phyloP scores from a whole-genome alignment of 2,797 vertebrate genomes.

The Myoxocephalus aenaeus region DNA sequence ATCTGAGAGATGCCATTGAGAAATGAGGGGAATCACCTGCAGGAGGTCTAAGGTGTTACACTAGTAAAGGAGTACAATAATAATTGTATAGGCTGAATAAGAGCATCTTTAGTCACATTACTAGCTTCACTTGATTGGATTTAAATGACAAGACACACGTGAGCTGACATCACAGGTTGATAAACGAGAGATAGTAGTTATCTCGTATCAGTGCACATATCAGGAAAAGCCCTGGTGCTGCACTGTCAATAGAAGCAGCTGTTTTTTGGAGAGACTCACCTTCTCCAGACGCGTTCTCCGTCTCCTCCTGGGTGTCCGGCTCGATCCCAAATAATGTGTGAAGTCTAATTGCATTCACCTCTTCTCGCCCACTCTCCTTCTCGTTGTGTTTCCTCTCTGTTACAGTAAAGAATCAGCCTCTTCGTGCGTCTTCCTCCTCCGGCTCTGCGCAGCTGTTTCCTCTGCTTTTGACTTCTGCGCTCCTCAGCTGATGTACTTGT shows the following conservation, averaged over 20 bases:
- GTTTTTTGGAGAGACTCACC: constrained; percentile 55
- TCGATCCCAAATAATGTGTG: neutral
- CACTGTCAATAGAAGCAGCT: constrained; percentile 1
- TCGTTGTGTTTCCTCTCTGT: neutral
- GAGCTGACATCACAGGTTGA: constrained; percentile 30
- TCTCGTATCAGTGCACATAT: neutral
- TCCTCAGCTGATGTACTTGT: constrained; percentile 56
- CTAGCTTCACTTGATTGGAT: neutral
- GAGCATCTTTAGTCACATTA: neutral
- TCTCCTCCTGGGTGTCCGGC: constrained; percentile 11
- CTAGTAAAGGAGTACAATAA: neutral
- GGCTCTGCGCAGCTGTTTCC: constrained; percentile 39
- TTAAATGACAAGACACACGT: neutral
- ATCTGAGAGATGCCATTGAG: neutral
- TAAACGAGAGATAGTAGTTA: constrained; percentile 22
- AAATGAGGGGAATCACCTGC: neutral
- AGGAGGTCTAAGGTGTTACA: neutral
- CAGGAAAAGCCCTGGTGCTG: neutral
- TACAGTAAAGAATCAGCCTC: neutral
- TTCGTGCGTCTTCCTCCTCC: constrained; percentile 19
- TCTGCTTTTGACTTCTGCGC: constrained; percentile 27
- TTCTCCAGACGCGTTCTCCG: constrained; percentile 18
- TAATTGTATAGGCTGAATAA: neutral
- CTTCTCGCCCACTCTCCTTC: neutral
- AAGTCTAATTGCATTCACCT: neutral